Conservation (phyloP, 2,888 invertebrate species). For the Autographa pulchrina region DNA sequence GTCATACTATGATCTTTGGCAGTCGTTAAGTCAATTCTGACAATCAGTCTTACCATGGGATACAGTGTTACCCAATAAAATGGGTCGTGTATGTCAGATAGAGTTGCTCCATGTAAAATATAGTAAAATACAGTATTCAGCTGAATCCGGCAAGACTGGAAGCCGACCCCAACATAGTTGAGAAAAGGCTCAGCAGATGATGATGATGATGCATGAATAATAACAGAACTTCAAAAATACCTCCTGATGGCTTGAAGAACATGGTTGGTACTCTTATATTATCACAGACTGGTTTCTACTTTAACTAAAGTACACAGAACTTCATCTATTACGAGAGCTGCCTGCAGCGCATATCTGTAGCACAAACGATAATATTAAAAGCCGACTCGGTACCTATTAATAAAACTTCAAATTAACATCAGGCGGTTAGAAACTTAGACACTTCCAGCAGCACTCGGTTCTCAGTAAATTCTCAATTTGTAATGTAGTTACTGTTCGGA, state of each 20-base stretch:
- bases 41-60: too few species aligned
- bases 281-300: not conserved
- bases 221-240: too few species aligned
- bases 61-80: too few species aligned
- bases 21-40: too few species aligned
- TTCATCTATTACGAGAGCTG: not conserved
- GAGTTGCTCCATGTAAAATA: too few species aligned
- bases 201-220: too few species aligned
- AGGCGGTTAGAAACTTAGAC: conserved; percentile 61
- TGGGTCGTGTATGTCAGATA: too few species aligned
- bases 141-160: too few species aligned
- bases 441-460: conserved; percentile 49
- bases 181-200: too few species aligned
- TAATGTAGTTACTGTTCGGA: conserved; percentile 57
- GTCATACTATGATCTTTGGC: too few species aligned
- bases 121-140: too few species aligned
- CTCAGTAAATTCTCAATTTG: conserved; percentile 57
- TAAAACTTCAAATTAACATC: conserved; percentile 63
- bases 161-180: too few species aligned
- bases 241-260: not conserved
- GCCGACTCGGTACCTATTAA: conserved; percentile 29
- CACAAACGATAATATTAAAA: conserved; percentile 16
- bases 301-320: not conserved
- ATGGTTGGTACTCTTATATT: not conserved
- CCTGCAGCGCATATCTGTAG: conserved; percentile 9